Base-by-base conservation (phyloP, 2,113 vertebrate species). In the Pristiophorus japonicus region DNA sequence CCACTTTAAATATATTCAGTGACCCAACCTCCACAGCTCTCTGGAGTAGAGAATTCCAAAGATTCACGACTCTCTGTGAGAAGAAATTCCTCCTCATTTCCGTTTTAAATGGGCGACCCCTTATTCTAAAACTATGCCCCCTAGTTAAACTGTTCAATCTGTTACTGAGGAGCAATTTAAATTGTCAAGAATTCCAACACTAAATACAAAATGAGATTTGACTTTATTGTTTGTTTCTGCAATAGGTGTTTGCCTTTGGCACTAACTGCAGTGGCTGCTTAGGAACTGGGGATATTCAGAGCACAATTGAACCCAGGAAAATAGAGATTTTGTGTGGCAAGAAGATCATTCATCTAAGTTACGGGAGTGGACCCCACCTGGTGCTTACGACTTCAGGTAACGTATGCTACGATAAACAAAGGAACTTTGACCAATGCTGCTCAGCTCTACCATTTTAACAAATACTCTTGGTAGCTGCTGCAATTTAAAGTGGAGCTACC, bases 221-320 rank as follows among this genome's bases (percentile, higher is more conserved):
- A 81, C 78, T 95, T 95, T 27, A 66, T 20, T n/a, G 47, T 42
- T 94, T 94, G 38, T 94, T 96, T 97, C 95, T 95, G n/a, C 85
- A 95, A 96, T 97, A 99, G 99, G 98, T 99, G 95, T 99, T 99
- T 97, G 99, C 98, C 84, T 97, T 99, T 96, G 99, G 99, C 95
- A 99, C 99, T 95, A 99, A 99, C 97, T 98, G 98, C 97, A 99
- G 98, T 63, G 99, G 99, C 96, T 99, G 99, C 96, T 97, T 99
- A 96, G 99, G 99, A 38, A 97, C 98, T 27, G 99, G 99, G 95
- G 99, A 99, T 62, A 97, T 98, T 96, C 98, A 99, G 96, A 99
- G 98, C 96, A 98, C 98, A 63, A 98, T 99, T 95, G 98, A 99
- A 96, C 98, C 99, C 14, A 98, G 98, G 96, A 97, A 98, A 96